phyloP scores from a whole-genome alignment of 2,113 vertebrate genomes.

The Corythoichthys intestinalis region DNA sequence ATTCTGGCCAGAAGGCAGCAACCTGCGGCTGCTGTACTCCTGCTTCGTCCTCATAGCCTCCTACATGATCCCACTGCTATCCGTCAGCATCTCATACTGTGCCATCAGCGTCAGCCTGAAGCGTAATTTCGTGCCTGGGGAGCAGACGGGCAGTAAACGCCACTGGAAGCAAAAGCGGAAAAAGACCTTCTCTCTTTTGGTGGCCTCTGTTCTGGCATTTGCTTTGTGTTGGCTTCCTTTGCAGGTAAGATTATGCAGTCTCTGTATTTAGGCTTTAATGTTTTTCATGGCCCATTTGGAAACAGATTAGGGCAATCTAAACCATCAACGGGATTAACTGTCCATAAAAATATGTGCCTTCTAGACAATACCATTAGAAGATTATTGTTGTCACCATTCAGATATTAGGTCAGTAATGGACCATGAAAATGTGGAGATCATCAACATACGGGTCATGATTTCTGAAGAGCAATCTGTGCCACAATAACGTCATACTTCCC shows the following conservation, averaged over 20 bases:
- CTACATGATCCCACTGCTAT: conserved; percentile 76
- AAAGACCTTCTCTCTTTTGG: conserved; percentile 72
- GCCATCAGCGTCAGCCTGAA: conserved; percentile 71
- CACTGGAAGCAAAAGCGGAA: conserved; percentile 69
- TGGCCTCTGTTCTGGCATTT: conserved; percentile 74
- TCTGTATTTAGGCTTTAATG: background rate
- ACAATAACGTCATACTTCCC: background rate
- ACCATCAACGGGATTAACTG: background rate
- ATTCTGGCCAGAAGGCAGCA: conserved; percentile 68
- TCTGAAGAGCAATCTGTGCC: background rate
- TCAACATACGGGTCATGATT: background rate
- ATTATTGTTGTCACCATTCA: background rate
- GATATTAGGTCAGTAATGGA: conserved; percentile 16
- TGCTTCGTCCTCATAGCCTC: conserved; percentile 71
- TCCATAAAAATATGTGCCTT: background rate
- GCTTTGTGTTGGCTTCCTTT: conserved; percentile 77
- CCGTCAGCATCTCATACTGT: conserved; percentile 76
- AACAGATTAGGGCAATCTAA: background rate
- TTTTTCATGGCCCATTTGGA: background rate
- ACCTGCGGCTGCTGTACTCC: conserved; percentile 70
- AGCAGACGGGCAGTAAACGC: conserved; percentile 56
- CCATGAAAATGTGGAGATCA: conserved; percentile 14
- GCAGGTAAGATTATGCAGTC: conserved; percentile 54
- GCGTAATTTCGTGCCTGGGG: conserved; percentile 66
- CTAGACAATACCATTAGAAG: background rate